phyloP scores from a whole-genome alignment of 2,113 vertebrate species.

The Hyperopisus bebe region DNA sequence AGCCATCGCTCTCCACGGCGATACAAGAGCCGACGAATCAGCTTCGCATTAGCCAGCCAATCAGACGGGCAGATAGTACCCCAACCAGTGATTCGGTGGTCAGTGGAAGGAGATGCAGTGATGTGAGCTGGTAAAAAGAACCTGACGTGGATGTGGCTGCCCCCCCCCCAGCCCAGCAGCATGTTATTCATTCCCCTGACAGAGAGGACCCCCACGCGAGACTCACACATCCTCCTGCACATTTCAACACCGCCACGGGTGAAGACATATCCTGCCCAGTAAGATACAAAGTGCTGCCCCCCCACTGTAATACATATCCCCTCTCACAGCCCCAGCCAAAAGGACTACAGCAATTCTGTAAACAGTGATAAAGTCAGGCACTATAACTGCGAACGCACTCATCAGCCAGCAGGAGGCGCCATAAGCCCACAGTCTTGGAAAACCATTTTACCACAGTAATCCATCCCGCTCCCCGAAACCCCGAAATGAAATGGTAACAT shows the following conservation, averaged over 20 bases:
- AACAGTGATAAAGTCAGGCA: not conserved
- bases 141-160: not conserved
- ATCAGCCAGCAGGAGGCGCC: not conserved
- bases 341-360: not conserved
- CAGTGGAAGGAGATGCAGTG: not conserved
- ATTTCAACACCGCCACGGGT: not conserved
- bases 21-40: not conserved
- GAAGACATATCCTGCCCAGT: not conserved
- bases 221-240: not conserved
- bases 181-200: not conserved
- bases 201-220: not conserved
- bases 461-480: not conserved
- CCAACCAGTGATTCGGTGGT: not conserved
- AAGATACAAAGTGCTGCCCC: not conserved
- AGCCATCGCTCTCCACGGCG: not conserved
- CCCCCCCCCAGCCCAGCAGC: not conserved
- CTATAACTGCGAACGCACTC: not conserved
- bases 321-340: not conserved
- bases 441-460: constrained; percentile 19
- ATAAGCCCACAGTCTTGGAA: not conserved
- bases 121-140: not conserved
- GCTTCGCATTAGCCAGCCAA: not conserved
- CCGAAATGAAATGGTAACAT: constrained; percentile 15
- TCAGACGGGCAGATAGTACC: not conserved
- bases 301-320: not conserved